Conservation (phyloP, 2,888 invertebrate genomes). For the Drosophila helvetica region DNA sequence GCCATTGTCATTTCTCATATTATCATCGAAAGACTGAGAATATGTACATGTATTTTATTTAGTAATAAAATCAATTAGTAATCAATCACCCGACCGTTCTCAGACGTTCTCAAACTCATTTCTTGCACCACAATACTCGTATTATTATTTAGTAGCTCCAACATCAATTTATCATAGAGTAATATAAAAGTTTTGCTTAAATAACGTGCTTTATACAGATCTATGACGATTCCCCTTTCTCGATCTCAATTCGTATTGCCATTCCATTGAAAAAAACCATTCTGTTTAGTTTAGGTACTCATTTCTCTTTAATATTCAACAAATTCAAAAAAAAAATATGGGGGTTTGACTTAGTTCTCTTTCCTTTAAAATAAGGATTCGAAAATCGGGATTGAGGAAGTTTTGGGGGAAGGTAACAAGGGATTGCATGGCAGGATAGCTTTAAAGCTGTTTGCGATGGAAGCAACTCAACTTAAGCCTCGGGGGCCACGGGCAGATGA, state of each 20-base stretch:
- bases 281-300: conserved; percentile 2
- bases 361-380: conserved; percentile 12
- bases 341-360: conserved; percentile 30
- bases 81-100: conserved; percentile 23
- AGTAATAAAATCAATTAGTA: conserved; percentile 25
- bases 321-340: background rate
- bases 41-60: conserved; percentile 5
- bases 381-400: background rate
- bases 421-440: conserved; percentile 1
- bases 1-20: conserved; percentile 44
- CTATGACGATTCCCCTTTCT: background rate
- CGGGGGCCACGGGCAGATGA: conserved; percentile 83
- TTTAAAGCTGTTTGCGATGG: conserved; percentile 52
- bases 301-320: conserved; percentile 38
- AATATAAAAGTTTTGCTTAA: background rate
- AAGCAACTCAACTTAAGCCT: conserved; percentile 29
- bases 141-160: background rate
- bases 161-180: background rate
- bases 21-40: conserved; percentile 21
- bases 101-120: conserved; percentile 10
- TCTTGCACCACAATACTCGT: background rate
- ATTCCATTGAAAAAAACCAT: too few species aligned
- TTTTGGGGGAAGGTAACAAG: conserved; percentile 15
- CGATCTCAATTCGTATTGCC: too few species aligned
- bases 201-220: background rate